Conservation (phyloP, 2,888 invertebrate genomes). For the Mellilla xanthometata region DNA sequence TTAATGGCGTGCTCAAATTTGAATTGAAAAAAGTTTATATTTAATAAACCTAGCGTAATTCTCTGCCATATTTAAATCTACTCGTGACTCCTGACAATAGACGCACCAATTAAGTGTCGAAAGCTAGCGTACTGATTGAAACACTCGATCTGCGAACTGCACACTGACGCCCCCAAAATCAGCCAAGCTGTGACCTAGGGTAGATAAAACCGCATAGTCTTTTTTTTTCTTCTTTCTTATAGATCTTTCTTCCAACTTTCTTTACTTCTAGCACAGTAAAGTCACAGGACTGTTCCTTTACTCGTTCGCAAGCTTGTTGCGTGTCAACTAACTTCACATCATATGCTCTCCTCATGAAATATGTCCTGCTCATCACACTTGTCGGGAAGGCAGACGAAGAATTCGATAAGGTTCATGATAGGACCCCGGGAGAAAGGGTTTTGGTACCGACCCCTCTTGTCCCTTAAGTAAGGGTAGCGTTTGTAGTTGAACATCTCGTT, state of each 20-base stretch:
- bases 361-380: conserved; percentile 89
- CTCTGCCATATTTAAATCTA: too few species aligned
- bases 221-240: too few species aligned
- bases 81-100: too few species aligned
- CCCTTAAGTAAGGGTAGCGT: conserved; percentile 93
- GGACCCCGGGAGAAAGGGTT: conserved; percentile 97
- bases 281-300: conserved; percentile 32
- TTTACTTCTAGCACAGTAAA: neutral
- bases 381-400: conserved; percentile 93
- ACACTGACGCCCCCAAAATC: too few species aligned
- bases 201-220: too few species aligned
- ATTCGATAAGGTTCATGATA: conserved; percentile 93
- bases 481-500: conserved; percentile 98
- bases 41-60: too few species aligned
- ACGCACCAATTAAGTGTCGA: too few species aligned
- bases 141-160: too few species aligned
- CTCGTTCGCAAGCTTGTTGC: conserved; percentile 27
- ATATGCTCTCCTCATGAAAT: conserved; percentile 84
- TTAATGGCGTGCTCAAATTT: too few species aligned
- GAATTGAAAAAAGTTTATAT: too few species aligned
- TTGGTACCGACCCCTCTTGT: conserved; percentile 93
- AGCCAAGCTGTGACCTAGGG: too few species aligned
- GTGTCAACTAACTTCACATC: conserved; percentile 49
- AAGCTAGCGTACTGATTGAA: too few species aligned
- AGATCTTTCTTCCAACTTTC: neutral